These are phyloP conservation scores for Branchinecta lindahli DNA, from an alignment of 1,140 invertebrate genomes.

Conservation along the genomic window DNA sequence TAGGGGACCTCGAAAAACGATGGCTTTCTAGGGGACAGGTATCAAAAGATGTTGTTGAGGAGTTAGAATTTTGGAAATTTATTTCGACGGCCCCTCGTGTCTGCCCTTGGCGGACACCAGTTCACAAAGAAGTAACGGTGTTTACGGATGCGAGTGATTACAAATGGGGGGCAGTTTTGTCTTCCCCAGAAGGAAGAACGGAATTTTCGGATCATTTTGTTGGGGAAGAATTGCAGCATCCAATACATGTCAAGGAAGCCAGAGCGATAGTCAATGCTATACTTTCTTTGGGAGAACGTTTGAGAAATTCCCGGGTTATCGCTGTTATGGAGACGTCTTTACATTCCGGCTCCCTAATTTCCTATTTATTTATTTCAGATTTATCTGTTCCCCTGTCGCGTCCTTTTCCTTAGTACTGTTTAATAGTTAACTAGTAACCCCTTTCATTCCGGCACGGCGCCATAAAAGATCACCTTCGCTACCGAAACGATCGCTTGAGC, in stretches of 20 bases:
- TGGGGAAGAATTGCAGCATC: background rate
- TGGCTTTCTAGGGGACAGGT: background rate
- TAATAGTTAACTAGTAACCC: no score
- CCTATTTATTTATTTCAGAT: no score
- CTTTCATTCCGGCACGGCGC: no score
- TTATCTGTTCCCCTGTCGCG: no score
- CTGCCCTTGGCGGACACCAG: background rate
- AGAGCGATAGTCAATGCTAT: background rate
- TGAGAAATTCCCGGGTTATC: background rate
- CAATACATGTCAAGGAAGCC: background rate
- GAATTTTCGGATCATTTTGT: conserved; percentile 6
- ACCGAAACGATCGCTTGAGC: no score
- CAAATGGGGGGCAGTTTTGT: background rate
- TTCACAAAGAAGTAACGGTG: background rate
- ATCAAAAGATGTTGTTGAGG: conserved; percentile 5
- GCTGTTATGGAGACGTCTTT: no score
- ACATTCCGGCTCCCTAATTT: no score
- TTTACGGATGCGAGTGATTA: conserved; percentile 5
- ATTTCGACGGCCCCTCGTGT: background rate
- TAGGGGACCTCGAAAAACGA: background rate
- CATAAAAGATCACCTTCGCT: no score
- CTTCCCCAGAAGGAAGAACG: background rate
- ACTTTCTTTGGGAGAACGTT: background rate
- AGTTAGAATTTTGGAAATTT: background rate
- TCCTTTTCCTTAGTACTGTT: no score